Percentiles rank a stretch among this genome's conserved stretches.
phyloP scores from a whole-genome alignment of 2,113 vertebrate species.

The Narcine bancroftii region DNA sequence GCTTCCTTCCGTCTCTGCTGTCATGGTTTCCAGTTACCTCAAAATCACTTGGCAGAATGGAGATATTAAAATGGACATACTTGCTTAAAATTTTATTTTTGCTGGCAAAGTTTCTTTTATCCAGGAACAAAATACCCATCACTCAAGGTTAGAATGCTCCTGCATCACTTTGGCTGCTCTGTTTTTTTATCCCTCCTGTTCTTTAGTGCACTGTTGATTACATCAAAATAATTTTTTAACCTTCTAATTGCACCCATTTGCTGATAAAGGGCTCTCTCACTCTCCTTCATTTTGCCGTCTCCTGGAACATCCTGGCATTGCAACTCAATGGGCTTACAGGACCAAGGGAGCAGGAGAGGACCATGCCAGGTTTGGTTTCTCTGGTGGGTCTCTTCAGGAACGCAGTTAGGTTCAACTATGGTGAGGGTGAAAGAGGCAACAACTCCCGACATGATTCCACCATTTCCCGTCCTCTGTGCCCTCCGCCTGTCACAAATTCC shows the following conservation, averaged over 20 bases:
- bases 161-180: background rate
- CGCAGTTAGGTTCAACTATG: too few species aligned
- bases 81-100: background rate
- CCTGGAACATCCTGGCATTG: background rate
- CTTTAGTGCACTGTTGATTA: background rate
- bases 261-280: background rate
- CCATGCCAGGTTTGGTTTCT: background rate
- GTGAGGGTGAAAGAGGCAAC: too few species aligned
- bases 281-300: background rate
- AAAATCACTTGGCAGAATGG: background rate
- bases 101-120: background rate
- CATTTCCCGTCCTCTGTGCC: too few species aligned
- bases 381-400: background rate
- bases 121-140: background rate
- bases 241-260: background rate
- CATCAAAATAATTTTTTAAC: background rate
- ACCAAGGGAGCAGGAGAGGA: background rate
- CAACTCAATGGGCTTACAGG: background rate
- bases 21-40: background rate
- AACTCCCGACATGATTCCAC: too few species aligned
- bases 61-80: background rate
- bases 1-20: background rate
- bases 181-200: background rate
- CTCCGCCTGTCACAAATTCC: too few species aligned
- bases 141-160: background rate